A percentile compares a stretch with the other conserved stretches of the same genome.
phyloP scores from a whole-genome alignment of 1,140 invertebrate species.

The Stegodyphus dumicola region DNA sequence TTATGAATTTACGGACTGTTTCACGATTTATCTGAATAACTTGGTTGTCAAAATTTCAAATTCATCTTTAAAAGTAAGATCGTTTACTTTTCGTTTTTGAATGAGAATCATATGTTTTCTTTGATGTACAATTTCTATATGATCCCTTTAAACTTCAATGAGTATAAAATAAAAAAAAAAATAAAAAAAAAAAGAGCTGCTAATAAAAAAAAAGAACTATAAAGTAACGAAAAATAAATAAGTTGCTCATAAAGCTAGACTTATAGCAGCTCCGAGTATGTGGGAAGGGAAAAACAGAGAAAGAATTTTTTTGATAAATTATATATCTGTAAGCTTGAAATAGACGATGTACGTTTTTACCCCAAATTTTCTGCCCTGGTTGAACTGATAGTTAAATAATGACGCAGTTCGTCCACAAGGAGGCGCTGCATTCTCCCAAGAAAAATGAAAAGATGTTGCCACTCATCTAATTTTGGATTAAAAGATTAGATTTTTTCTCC shows the following conservation, averaged over 20 bases:
- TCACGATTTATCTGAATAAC: no score
- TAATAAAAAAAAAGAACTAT: no score
- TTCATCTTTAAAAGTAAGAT: no score
- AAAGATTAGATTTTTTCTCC: not conserved
- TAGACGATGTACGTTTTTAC: not conserved
- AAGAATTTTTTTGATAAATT: not conserved
- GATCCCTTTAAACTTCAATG: no score
- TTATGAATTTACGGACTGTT: no score
- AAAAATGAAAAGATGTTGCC: not conserved
- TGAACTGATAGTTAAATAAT: conserved; percentile 1
- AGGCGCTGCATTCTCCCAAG: not conserved
- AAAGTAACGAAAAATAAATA: not conserved
- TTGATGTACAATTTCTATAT: no score
- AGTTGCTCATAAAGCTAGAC: not conserved
- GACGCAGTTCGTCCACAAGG: not conserved
- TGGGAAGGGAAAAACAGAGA: not conserved
- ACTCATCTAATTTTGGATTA: conserved; percentile 3
- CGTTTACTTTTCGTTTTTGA: no score
- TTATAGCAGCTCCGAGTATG: not conserved
- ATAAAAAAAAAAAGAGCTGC: no score
- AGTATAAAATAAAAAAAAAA: no score
- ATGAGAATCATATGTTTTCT: no score
- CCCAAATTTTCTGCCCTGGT: not conserved
- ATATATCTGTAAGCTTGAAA: not conserved
- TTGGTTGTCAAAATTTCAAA: no score